These are phyloP conservation scores for Bellardia bayeri DNA, from an alignment of 2,888 invertebrate species.

Conservation along the genomic window DNA sequence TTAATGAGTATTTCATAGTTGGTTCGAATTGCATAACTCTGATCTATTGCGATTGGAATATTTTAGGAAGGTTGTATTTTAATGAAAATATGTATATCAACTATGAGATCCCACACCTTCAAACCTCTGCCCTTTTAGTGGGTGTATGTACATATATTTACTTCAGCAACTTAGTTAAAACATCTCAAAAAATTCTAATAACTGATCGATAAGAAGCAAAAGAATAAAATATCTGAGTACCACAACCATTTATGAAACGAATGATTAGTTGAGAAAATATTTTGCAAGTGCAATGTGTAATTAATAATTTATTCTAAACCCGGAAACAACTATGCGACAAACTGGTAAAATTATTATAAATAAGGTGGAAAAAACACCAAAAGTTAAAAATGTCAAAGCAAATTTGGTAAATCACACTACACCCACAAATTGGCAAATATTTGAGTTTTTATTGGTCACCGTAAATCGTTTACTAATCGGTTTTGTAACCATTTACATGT, in stretches of 20 bases:
- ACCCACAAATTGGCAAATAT: conserved; percentile 66
- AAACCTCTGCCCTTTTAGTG: background rate
- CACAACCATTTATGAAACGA: background rate
- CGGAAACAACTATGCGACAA: conserved; percentile 69
- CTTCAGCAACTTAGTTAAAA: conserved; percentile 18
- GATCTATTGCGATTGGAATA: no score
- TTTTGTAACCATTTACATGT: conserved; percentile 76
- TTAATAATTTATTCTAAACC: conserved; percentile 11
- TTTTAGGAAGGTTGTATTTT: no score
- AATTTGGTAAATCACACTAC: conserved; percentile 2
- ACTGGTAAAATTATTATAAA: conserved; percentile 74
- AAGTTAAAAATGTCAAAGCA: conserved; percentile 25
- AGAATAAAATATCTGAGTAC: conserved; percentile 23
- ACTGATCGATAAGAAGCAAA: conserved; percentile 61
- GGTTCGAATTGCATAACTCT: no score
- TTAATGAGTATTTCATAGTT: no score
- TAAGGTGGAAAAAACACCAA: conserved; percentile 55
- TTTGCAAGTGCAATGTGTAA: conserved; percentile 46
- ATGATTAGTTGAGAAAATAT: conserved; percentile 64
- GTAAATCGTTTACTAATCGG: conserved; percentile 76
- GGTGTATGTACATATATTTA: conserved; percentile 19
- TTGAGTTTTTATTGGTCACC: conserved; percentile 75
- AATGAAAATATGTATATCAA: background rate
- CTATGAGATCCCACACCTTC: background rate
- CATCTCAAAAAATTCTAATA: conserved; percentile 51